phyloP scores from a whole-genome alignment of 2,888 invertebrate species.

The Parnassius smintheus region DNA sequence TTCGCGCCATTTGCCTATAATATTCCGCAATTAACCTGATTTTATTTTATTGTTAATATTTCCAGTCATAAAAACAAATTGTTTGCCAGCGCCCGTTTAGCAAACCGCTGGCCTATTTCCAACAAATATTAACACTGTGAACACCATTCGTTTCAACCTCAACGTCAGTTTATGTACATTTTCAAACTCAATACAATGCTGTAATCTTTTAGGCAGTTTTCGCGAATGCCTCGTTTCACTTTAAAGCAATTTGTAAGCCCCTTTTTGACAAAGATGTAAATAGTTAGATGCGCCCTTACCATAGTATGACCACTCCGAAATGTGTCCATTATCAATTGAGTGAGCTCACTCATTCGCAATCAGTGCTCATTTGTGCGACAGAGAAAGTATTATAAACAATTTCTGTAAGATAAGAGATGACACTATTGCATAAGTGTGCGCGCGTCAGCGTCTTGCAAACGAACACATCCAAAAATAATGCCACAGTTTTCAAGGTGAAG shows the following conservation, averaged over 20 bases:
- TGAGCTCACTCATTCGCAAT: too few species aligned
- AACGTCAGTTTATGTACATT: conserved; percentile 14
- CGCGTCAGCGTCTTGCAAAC: too few species aligned
- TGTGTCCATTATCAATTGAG: too few species aligned
- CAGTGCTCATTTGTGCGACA: too few species aligned
- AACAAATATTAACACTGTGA: conserved; percentile 18
- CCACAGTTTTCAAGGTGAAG: too few species aligned
- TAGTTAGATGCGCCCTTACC: too few species aligned
- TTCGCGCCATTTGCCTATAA: conserved; percentile 13
- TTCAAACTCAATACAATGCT: background rate
- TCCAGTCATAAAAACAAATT: conserved; percentile 17
- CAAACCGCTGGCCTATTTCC: conserved; percentile 16
- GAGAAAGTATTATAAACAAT: too few species aligned
- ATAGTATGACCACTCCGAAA: too few species aligned
- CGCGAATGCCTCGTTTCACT: background rate
- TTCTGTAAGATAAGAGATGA: too few species aligned
- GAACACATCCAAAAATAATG: too few species aligned
- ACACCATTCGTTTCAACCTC: conserved; percentile 9
- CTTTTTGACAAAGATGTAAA: too few species aligned
- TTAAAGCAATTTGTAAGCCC: background rate
- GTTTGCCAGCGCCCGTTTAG: conserved; percentile 9
- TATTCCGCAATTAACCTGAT: conserved; percentile 16
- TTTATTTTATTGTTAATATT: conserved; percentile 27
- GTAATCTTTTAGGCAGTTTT: background rate
- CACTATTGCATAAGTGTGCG: too few species aligned